phyloP scores from a whole-genome alignment of 2,888 invertebrate species.

The Prionchulus punctatus region DNA sequence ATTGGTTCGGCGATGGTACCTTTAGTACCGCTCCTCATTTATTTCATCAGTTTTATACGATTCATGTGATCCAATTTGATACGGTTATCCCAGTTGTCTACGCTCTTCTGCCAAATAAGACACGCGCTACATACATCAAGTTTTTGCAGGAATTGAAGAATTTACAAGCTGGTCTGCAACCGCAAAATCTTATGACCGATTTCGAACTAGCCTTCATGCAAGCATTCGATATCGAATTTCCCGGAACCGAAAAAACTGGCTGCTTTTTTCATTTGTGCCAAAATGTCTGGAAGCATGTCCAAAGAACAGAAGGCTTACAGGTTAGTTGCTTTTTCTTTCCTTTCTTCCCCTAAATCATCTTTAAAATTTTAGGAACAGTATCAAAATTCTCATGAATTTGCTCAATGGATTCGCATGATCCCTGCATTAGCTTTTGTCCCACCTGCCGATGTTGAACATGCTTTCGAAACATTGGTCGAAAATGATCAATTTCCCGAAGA shows the following conservation, averaged over 20 bases:
- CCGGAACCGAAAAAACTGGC: neutral
- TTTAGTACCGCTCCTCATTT: neutral
- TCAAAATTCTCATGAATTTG: neutral
- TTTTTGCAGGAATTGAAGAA: neutral
- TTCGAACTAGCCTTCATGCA: neutral
- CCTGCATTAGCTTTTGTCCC: conserved; percentile 1
- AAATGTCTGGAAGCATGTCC: no score
- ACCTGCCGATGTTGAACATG: neutral
- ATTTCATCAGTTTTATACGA: neutral
- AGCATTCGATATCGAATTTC: neutral
- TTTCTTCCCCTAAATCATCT: no score
- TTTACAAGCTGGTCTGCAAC: neutral
- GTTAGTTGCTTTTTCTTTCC: no score
- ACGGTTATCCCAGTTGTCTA: neutral
- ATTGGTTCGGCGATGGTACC: neutral
- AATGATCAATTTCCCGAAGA: neutral
- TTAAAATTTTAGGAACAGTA: neutral
- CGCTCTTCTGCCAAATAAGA: neutral
- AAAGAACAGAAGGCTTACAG: no score
- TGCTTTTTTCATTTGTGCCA: neutral
- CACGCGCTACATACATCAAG: neutral
- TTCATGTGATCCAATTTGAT: neutral
- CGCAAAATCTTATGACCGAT: neutral
- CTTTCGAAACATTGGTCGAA: neutral
- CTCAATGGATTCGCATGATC: neutral